Percentiles rank a stretch among this genome's conserved stretches.
Conservation (phyloP, 1,140 invertebrate species). For the Pinna nobilis region DNA sequence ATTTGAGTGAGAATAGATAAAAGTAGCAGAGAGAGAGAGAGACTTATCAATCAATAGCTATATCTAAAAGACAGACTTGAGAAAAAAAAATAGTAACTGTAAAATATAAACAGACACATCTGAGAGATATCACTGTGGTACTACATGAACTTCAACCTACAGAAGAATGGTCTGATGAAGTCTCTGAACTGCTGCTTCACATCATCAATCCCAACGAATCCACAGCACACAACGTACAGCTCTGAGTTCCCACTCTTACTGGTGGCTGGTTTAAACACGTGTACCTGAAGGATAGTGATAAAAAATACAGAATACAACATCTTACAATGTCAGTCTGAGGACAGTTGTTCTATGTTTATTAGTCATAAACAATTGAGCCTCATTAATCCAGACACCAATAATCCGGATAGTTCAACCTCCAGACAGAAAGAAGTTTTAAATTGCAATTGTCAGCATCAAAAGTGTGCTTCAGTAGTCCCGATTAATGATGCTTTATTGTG, state of each 20-base stretch:
- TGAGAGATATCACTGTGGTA: conserved; percentile 11
- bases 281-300: conserved; percentile 61
- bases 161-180: neutral
- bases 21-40: neutral
- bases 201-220: conserved; percentile 78
- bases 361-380: too few relatives aligned
- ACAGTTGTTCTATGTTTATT: too few relatives aligned
- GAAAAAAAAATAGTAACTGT: neutral
- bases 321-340: too few relatives aligned
- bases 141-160: conserved; percentile 47
- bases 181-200: conserved; percentile 75
- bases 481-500: too few relatives aligned
- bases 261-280: conserved; percentile 90
- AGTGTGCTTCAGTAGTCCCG: too few relatives aligned
- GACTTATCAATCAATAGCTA: too few relatives aligned
- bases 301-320: conserved; percentile 26
- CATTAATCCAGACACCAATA: too few relatives aligned
- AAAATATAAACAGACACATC: conserved; percentile 30
- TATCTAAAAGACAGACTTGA: too few relatives aligned
- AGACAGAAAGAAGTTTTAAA: too few relatives aligned
- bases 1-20: neutral
- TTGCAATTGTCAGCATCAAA: too few relatives aligned
- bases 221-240: conserved; percentile 88
- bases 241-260: conserved; percentile 97
- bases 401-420: too few relatives aligned